These are phyloP conservation scores for Mamestra brassicae DNA, from an alignment of 2,888 invertebrate genomes.

Conservation along the genomic window DNA sequence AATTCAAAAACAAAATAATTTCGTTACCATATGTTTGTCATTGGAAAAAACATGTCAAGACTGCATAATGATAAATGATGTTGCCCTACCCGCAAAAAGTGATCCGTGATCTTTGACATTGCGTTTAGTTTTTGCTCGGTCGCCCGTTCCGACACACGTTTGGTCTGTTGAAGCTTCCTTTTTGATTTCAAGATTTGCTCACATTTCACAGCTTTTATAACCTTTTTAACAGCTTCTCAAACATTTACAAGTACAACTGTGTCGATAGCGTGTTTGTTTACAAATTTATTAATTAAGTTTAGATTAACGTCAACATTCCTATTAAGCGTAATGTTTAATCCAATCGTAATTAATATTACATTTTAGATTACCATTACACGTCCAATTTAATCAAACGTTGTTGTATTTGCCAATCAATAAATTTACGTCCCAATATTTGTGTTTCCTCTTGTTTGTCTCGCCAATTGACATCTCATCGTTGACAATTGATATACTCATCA, in stretches of 20 bases:
- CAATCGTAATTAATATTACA: constrained; percentile 11
- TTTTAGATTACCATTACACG: constrained; percentile 3
- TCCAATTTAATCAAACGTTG: neutral
- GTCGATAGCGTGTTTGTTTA: constrained; percentile 6
- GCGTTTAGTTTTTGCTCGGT: constrained; percentile 54
- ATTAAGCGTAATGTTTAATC: constrained; percentile 7
- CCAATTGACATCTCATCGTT: neutral
- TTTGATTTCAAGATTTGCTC: constrained; percentile 1
- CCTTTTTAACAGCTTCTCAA: neutral
- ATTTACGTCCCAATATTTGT: neutral
- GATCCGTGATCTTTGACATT: constrained; percentile 50
- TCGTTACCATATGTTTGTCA: constrained; percentile 44
- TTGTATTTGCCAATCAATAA: neutral
- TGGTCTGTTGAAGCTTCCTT: neutral
- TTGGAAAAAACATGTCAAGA: constrained; percentile 38
- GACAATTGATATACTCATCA: no score
- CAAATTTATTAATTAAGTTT: constrained; percentile 12
- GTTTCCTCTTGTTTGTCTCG: neutral
- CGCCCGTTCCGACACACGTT: constrained; percentile 30
- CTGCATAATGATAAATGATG: constrained; percentile 52
- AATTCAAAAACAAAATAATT: constrained; percentile 24
- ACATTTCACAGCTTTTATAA: neutral
- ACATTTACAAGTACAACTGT: neutral
- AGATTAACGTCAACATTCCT: neutral
- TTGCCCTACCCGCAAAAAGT: constrained; percentile 50